Conservation (phyloP, 2,888 invertebrate species). For the Rugalucina vietnamica region DNA sequence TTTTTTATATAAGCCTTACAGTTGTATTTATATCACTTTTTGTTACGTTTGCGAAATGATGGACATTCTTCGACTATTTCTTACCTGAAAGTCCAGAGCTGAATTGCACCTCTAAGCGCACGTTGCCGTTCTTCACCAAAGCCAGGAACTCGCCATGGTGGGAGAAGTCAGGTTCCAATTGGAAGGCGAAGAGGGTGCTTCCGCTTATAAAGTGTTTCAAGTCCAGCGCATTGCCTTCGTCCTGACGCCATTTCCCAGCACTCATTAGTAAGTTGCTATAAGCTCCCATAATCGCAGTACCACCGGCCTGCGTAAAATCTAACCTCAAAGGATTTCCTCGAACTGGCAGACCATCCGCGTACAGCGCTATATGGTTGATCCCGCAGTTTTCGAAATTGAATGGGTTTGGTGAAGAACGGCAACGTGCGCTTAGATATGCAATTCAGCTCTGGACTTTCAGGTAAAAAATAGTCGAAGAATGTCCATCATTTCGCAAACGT, state of each 20-base stretch:
- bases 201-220: constrained; percentile 16
- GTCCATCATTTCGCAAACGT: too few relatives aligned
- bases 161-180: constrained; percentile 31
- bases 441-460: too few relatives aligned
- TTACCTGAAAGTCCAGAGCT: neutral
- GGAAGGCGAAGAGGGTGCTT: constrained; percentile 33
- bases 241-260: constrained; percentile 44
- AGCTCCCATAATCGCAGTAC: constrained; percentile 23
- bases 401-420: too few relatives aligned
- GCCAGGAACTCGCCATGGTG: constrained; percentile 38
- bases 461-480: too few relatives aligned
- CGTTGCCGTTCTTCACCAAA: constrained; percentile 25
- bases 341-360: constrained; percentile 48
- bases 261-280: constrained; percentile 35
- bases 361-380: constrained; percentile 40
- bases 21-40: too few relatives aligned
- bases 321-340: constrained; percentile 20
- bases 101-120: neutral
- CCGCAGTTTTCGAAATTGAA: constrained; percentile 53
- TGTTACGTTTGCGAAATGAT: too few relatives aligned
- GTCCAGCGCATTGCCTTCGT: constrained; percentile 34
- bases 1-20: too few relatives aligned
- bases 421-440: too few relatives aligned
- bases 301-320: constrained; percentile 3
- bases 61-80: too few relatives aligned